These are phyloP conservation scores for Hyppa rectilinea DNA, from an alignment of 2,888 invertebrate species.

Conservation along the genomic window DNA sequence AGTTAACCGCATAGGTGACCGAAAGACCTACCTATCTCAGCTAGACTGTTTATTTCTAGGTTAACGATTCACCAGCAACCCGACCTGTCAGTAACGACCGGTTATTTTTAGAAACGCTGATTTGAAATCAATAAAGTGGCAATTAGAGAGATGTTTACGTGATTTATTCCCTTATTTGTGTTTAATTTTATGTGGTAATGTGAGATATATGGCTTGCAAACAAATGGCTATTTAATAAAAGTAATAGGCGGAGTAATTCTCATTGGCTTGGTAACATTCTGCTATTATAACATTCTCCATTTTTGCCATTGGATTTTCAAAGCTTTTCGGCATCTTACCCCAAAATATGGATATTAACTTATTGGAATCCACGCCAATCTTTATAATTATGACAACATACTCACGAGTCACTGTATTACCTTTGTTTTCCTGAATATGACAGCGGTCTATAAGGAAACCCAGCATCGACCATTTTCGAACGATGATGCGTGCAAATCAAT, in stretches of 20 bases:
- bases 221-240: neutral
- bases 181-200: slow-evolving; percentile 18
- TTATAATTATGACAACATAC: neutral
- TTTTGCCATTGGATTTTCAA: neutral
- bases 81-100: slow-evolving; percentile 44
- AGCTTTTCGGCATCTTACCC: neutral
- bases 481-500: neutral
- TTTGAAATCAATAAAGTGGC: slow-evolving; percentile 59
- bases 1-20: slow-evolving; percentile 48
- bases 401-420: neutral
- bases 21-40: slow-evolving; percentile 62
- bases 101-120: slow-evolving; percentile 49
- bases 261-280: neutral
- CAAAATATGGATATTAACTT: neutral
- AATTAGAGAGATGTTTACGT: slow-evolving; percentile 48
- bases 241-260: neutral
- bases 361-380: neutral
- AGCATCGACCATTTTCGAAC: neutral
- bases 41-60: slow-evolving; percentile 57
- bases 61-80: slow-evolving; percentile 59
- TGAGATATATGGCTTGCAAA: neutral
- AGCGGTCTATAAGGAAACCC: neutral
- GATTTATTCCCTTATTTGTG: slow-evolving; percentile 48
- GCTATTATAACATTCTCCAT: too few species aligned
- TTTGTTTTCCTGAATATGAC: neutral